phyloP scores from a whole-genome alignment of 2,888 invertebrate genomes.

The Ormyrus labotus region DNA sequence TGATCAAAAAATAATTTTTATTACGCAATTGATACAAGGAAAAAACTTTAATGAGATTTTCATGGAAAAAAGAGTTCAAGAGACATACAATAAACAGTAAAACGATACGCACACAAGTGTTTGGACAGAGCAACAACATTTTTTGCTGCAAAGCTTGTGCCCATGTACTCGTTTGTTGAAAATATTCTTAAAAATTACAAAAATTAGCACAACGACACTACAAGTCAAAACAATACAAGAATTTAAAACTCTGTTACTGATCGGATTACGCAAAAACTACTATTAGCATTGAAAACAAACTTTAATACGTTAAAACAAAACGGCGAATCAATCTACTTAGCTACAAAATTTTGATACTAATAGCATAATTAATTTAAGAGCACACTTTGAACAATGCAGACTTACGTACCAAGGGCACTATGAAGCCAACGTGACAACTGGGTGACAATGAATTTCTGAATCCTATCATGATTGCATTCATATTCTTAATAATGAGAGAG shows the following conservation, averaged over 20 bases:
- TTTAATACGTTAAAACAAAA: neutral
- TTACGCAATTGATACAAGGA: neutral
- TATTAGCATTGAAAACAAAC: neutral
- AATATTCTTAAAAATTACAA: neutral
- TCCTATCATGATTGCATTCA: conserved; percentile 41
- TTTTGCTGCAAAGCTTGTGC: conserved; percentile 24
- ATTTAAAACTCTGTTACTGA: too few species aligned
- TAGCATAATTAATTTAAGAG: neutral
- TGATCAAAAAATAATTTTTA: too few species aligned
- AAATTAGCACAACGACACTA: neutral
- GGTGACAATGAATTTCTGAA: conserved; percentile 51
- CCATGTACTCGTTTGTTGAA: conserved; percentile 4
- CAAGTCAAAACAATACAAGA: too few species aligned
- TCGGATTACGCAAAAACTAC: too few species aligned
- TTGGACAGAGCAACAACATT: conserved; percentile 4
- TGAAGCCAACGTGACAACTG: conserved; percentile 49
- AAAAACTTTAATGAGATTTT: conserved; percentile 19
- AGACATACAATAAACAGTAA: conserved; percentile 12
- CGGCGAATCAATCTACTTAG: neutral
- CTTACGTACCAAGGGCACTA: conserved; percentile 51
- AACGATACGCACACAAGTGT: conserved; percentile 10
- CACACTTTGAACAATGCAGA: conserved; percentile 39
- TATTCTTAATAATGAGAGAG: conserved; percentile 37
- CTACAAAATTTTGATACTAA: neutral
- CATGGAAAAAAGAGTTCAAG: neutral